Base-by-base conservation (phyloP, 2,113 vertebrate species). In the Anhinga anhinga region DNA sequence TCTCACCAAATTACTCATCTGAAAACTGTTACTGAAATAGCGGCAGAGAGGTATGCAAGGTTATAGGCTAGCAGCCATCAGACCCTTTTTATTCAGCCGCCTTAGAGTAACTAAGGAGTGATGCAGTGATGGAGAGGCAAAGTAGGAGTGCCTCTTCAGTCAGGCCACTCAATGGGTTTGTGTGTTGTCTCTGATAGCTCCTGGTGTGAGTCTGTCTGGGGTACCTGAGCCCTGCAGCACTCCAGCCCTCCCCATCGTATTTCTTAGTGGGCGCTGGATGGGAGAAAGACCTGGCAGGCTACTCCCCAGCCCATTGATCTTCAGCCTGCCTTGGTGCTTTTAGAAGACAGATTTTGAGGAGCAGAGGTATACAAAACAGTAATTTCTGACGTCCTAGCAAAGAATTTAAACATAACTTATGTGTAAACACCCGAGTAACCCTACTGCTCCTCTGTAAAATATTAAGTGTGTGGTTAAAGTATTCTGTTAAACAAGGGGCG, bases 11-110 rank as follows among this genome's bases (percentile, higher is more conserved):
- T 93, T 55, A 50, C 72, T 85, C 38, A 65, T 83, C 66, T 86
- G 78, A 69, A 94, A 95, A 78, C 84, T 76, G 92, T 73, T 93
- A 50, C 83, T 92, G 82, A 84, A 96, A 90, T 67, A 97, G 71
- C 3, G 7, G 47, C 14, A 5, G 23, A 45, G 86, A 87, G 71
- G 23, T 88, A 76, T 93, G 61, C 76, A 74, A 29, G 94, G 66
- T 78, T 62, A 36, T 5, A 59, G 67, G 26, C 63, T 40, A 52
- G 40, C 58, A 71, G 53, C 74, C 78, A 50, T 52, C 21, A 38
- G 53, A 47, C n/a, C 23, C 13, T 76, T 30, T 45, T 55, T 45
- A 15, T 55, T 4, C 20, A 63, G 13, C 30, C 0, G 2, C 42
- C 19, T 49, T 61, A 20, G 82, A 49, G 53, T 89, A 72, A 62